These are phyloP conservation scores for Mesitornis unicolor DNA, from an alignment of 2,113 vertebrate genomes.

Conservation along the genomic window DNA sequence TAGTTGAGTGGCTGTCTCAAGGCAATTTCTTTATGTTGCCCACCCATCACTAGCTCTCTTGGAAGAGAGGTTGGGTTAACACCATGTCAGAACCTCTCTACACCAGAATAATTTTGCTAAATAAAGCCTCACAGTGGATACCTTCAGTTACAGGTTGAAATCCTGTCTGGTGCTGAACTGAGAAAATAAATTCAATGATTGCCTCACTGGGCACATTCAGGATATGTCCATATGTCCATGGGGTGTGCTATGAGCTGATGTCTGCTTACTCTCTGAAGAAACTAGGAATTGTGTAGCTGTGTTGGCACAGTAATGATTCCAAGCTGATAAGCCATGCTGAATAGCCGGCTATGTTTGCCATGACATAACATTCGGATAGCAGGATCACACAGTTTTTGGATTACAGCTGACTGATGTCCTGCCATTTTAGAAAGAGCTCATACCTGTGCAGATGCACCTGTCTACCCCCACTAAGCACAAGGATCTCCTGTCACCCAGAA, in stretches of 20 bases:
- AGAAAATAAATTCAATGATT: neutral
- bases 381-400: neutral
- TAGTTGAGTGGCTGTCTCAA: neutral
- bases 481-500: neutral
- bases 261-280: neutral
- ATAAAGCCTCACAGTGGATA: neutral
- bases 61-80: neutral
- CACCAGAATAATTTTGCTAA: neutral
- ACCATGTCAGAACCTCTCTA: neutral
- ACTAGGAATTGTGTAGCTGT: neutral
- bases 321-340: neutral
- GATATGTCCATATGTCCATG: neutral
- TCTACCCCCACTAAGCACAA: neutral
- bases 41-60: neutral
- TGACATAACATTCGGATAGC: neutral
- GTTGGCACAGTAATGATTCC: neutral
- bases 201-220: neutral
- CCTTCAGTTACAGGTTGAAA: neutral
- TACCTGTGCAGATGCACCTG: neutral
- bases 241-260: rapidly evolving
- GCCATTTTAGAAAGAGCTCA: neutral
- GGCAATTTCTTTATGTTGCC: neutral
- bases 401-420: neutral
- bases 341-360: neutral
- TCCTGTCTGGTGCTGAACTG: neutral